Evolutionary conservation across 92 coral and sea anemone species (phyloP).

Genomic region (Actinernus sp.): DNA sequence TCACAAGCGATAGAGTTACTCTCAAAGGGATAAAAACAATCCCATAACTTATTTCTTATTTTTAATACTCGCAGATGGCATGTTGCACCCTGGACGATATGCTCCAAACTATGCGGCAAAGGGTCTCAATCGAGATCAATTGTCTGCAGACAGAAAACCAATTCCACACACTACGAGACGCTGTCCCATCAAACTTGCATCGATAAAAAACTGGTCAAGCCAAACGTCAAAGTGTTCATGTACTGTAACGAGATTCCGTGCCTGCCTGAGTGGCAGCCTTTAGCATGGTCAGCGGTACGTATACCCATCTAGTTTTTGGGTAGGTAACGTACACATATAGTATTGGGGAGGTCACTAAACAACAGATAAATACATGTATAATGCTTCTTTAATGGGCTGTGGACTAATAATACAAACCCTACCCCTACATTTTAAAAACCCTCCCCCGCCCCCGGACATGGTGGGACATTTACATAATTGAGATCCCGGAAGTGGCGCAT

Average conservation of each 20-base stretch:
- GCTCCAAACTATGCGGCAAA: conserved; percentile 70
- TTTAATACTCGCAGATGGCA: conserved; percentile 65
- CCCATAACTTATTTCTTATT: too few relatives aligned
- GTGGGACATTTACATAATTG: too few relatives aligned
- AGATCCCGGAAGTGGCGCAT: too few relatives aligned
- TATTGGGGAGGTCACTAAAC: too few relatives aligned
- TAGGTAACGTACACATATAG: neutral
- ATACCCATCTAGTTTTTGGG: neutral
- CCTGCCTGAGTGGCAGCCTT: conserved; percentile 51
- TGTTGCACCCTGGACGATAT: conserved; percentile 56
- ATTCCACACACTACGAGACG: conserved; percentile 14
- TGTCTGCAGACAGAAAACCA: conserved; percentile 40
- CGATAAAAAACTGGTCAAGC: neutral
- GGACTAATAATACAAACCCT: too few relatives aligned
- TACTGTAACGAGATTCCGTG: conserved; percentile 61
- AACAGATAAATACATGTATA: too few relatives aligned
- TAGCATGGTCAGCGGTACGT: conserved; percentile 64
- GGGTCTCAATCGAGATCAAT: conserved; percentile 54
- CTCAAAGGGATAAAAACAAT: too few relatives aligned
- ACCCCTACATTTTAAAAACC: neutral
- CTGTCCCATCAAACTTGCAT: conserved; percentile 6
- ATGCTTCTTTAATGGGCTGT: too few relatives aligned
- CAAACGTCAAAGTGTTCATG: conserved; percentile 13
- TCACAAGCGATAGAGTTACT: too few relatives aligned
- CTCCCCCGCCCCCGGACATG: too few relatives aligned